Base-by-base conservation (phyloP, 2,797 vertebrate species). In the Rhynchonycteris naso region DNA sequence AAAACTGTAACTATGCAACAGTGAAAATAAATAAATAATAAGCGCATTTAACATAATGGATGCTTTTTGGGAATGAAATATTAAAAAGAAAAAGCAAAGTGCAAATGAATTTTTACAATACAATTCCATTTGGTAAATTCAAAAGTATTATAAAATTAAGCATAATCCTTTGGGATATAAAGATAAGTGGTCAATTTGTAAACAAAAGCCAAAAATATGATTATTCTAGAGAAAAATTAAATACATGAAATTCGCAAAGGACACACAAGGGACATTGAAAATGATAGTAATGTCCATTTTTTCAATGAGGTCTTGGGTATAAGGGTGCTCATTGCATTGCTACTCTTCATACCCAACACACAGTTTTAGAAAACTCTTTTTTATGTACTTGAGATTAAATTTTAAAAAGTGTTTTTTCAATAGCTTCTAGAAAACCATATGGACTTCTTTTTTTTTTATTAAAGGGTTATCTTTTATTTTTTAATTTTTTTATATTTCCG, bases 61-160 rank as follows among this genome's bases (percentile, higher is more conserved):
- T 59, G 18, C 14, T 66, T 16, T 59, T 89, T 19, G 35, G 30
- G 16, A 88, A 79, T 52, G 35, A 38, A 79, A n/a, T 22, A 24
- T 58, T 69, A 66, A 81, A 12, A 71, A 61, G 15, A 59, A 52
- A 85, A 61, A 16, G 26, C 30, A 66, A 80, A 9, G 15, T 15
- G 10, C 7, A 65, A 26, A 87, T 88, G 22, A n/a, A 50, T 35
- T 76, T 92, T 65, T 47, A 50, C 15, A 85, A 26, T 22, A 43
- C 18, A 59, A 83, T 81, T 72, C 43, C 26, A n/a, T 63, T 54
- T 76, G 15, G n/a, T 65, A 72, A 79, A 52, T 72, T 85, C 61
- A 69, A 94, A 88, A 88, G 9, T 35, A 24, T 38, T 18, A 54
- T 9, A 85, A 90, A 95, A 88, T 52, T 83, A 50, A 94, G 69